Evolutionary conservation across 1,140 invertebrate genomes (phyloP).

Genomic region (Penaeus vannamei): DNA sequence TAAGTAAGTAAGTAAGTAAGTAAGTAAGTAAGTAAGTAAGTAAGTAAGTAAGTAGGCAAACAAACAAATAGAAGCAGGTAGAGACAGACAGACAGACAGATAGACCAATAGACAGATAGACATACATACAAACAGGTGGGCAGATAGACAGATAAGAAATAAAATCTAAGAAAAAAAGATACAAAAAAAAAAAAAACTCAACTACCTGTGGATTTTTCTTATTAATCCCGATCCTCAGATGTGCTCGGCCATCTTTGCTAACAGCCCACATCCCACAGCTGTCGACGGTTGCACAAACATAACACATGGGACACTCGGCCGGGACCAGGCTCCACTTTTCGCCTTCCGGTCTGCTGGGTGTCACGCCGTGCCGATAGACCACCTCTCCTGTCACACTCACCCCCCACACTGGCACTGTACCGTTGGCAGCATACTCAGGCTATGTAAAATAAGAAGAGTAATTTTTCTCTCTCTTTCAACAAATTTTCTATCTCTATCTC

Average conservation of each 20-base stretch:
- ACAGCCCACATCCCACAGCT: conserved; percentile 86
- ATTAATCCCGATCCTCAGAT: conserved; percentile 72
- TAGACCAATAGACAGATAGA: neutral
- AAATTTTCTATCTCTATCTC: no score
- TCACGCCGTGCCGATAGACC: conserved; percentile 71
- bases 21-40: no score
- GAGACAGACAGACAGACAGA: no score
- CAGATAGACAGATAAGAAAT: neutral
- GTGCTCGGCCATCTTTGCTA: conserved; percentile 87
- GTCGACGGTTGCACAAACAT: conserved; percentile 77
- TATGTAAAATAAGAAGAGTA: conserved; percentile 57
- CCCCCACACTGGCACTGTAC: conserved; percentile 71
- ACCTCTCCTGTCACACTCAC: conserved; percentile 71
- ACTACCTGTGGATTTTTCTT: conserved; percentile 72
- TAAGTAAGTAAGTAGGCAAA: no score
- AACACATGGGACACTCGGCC: conserved; percentile 82
- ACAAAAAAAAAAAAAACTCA: conserved; percentile 75
- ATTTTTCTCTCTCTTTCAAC: neutral
- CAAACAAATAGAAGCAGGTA: no score
- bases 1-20: no score
- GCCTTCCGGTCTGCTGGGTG: conserved; percentile 69
- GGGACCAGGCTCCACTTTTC: conserved; percentile 83
- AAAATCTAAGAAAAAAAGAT: neutral
- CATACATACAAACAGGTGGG: neutral
- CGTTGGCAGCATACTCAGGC: conserved; percentile 67